A percentile compares a stretch with the other conserved stretches of the same genome.
Evolutionary conservation across 2,797 vertebrate genomes (phyloP).

Genomic region (Eupleurogrammus muticus): DNA sequence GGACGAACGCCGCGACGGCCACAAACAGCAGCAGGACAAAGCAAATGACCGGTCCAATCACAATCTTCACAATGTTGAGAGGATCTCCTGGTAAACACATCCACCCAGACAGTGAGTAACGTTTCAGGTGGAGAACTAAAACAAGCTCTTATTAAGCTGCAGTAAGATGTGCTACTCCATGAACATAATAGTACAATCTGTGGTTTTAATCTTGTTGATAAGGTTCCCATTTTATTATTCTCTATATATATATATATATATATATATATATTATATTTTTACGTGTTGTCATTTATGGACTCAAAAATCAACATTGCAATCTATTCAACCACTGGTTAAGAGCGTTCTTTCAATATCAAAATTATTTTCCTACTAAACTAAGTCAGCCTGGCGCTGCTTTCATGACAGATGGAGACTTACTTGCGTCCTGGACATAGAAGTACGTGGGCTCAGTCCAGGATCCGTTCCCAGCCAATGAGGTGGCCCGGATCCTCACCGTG

Average conservation of each 20-base stretch:
- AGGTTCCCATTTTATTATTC: constrained; percentile 4
- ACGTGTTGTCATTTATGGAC: neutral
- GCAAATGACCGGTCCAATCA: constrained; percentile 91
- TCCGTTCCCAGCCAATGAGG: constrained; percentile 94
- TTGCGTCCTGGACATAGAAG: constrained; percentile 88
- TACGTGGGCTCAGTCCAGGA: constrained; percentile 93
- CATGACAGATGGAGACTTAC: constrained; percentile 79
- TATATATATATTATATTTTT: no score
- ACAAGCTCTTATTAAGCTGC: constrained; percentile 24
- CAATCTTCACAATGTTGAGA: constrained; percentile 88
- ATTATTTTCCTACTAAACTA: neutral
- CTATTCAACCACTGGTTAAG: neutral
- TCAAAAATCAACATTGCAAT: neutral
- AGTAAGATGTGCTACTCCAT: neutral
- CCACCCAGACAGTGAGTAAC: constrained; percentile 25
- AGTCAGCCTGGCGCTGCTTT: neutral
- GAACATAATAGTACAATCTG: neutral
- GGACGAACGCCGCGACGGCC: constrained; percentile 83
- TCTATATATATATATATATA: no score
- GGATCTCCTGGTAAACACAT: constrained; percentile 72
- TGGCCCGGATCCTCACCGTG: constrained; percentile 91
- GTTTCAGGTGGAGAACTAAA: constrained; percentile 38
- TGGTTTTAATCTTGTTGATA: constrained; percentile 3
- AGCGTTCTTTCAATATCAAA: neutral
- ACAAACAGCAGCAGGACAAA: constrained; percentile 87